phyloP scores from a whole-genome alignment of 1,140 invertebrate genomes.

The Cardiocondyla obscurior region DNA sequence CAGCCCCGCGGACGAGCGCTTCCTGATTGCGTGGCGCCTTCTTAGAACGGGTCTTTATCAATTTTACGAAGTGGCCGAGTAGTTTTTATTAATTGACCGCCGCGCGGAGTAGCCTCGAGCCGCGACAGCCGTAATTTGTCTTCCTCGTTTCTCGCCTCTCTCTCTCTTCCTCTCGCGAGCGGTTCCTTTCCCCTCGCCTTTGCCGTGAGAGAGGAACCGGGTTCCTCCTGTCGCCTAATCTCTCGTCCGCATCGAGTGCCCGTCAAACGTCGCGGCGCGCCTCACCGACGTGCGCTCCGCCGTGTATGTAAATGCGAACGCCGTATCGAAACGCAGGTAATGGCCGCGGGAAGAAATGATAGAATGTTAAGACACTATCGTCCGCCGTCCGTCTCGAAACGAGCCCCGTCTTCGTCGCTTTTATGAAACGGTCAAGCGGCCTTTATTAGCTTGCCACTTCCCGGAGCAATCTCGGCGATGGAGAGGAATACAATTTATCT shows the following conservation, averaged over 20 bases:
- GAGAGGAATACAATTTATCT: constrained; percentile 56
- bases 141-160: constrained; percentile 33
- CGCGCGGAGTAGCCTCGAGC: constrained; percentile 54
- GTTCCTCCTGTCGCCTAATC: constrained; percentile 22
- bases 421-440: constrained; percentile 55
- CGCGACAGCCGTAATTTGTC: constrained; percentile 51
- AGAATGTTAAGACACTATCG: constrained; percentile 20
- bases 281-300: neutral
- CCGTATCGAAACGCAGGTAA: constrained; percentile 14
- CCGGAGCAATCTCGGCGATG: constrained; percentile 46
- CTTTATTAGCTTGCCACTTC: constrained; percentile 52
- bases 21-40: constrained; percentile 66
- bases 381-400: neutral
- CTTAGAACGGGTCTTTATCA: constrained; percentile 66
- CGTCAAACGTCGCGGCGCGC: constrained; percentile 47
- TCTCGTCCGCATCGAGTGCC: constrained; percentile 16
- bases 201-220: neutral
- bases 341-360: constrained; percentile 35
- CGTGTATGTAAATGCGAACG: constrained; percentile 43
- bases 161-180: neutral
- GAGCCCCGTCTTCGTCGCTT: constrained; percentile 31
- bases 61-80: constrained; percentile 65
- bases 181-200: neutral
- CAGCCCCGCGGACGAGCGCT: constrained; percentile 48
- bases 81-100: constrained; percentile 70